Evolutionary conservation across 1,140 invertebrate genomes (phyloP).

Genomic region (Neodiprion pinetum): DNA sequence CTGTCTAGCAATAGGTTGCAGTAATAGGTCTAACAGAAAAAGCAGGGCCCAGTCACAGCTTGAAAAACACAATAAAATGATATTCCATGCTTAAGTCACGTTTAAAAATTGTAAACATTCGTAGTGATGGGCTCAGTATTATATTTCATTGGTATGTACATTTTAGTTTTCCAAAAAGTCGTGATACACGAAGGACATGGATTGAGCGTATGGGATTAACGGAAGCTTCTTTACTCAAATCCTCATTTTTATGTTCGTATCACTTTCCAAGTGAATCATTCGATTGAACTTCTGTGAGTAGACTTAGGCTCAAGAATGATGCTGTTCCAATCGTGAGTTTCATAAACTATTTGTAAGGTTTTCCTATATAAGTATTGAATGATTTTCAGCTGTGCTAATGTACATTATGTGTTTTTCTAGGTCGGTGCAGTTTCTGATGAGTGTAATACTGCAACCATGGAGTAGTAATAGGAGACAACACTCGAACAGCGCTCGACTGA

Average conservation of each 20-base stretch:
- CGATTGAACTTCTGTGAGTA: neutral
- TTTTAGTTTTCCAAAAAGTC: too few species aligned
- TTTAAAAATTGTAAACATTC: too few species aligned
- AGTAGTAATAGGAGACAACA: too few species aligned
- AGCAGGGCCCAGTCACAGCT: neutral
- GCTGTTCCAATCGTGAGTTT: neutral
- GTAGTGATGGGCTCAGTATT: neutral
- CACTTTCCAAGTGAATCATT: neutral
- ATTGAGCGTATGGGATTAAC: neutral
- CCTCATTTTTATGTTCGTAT: neutral
- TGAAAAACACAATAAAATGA: neutral
- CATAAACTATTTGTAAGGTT: neutral
- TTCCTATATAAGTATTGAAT: neutral
- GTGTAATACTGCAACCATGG: neutral
- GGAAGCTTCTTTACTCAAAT: neutral
- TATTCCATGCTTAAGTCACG: neutral
- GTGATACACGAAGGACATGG: neutral
- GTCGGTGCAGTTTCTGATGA: neutral
- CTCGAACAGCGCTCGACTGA: too few species aligned
- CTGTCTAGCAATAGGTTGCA: neutral
- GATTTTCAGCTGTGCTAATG: neutral
- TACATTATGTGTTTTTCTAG: neutral
- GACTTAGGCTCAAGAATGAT: neutral
- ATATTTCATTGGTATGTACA: neutral
- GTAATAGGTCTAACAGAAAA: neutral